Percentiles rank a stretch among this genome's conserved stretches.
These are phyloP conservation scores for Conchocele bisecta DNA, from an alignment of 2,888 invertebrate genomes.

Conservation along the genomic window DNA sequence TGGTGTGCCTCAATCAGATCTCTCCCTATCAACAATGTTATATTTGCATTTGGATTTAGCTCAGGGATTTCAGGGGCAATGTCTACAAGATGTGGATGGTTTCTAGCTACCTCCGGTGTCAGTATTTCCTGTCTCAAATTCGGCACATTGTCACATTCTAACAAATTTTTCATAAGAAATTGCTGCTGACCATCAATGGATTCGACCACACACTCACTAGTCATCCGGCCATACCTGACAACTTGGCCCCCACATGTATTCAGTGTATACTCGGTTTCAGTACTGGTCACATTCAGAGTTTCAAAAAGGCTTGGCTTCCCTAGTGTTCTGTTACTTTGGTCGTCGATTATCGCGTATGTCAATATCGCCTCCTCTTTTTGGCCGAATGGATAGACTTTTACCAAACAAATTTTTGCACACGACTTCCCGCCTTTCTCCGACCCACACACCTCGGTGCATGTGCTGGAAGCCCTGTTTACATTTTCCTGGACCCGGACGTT, in stretches of 20 bases:
- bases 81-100: constrained; percentile 33
- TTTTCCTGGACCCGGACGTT: too few relatives aligned
- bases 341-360: constrained; percentile 48
- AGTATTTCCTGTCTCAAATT: constrained; percentile 41
- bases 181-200: constrained; percentile 15
- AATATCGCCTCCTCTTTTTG: constrained; percentile 10
- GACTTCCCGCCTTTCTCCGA: constrained; percentile 33
- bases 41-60: neutral
- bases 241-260: constrained; percentile 40
- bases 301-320: constrained; percentile 44
- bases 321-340: constrained; percentile 54
- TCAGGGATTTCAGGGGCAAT: constrained; percentile 22
- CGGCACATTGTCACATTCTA: constrained; percentile 49
- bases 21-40: neutral
- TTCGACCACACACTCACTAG: constrained; percentile 25
- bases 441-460: constrained; percentile 22
- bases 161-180: constrained; percentile 19
- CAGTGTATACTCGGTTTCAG: constrained; percentile 18
- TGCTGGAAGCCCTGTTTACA: neutral
- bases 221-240: constrained; percentile 19
- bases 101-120: constrained; percentile 37
- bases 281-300: constrained; percentile 3
- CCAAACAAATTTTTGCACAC: constrained; percentile 51
- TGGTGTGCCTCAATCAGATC: neutral
- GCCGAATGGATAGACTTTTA: constrained; percentile 32